These are phyloP conservation scores for Lypha dubia DNA, from an alignment of 2,888 invertebrate species.

Conservation along the genomic window DNA sequence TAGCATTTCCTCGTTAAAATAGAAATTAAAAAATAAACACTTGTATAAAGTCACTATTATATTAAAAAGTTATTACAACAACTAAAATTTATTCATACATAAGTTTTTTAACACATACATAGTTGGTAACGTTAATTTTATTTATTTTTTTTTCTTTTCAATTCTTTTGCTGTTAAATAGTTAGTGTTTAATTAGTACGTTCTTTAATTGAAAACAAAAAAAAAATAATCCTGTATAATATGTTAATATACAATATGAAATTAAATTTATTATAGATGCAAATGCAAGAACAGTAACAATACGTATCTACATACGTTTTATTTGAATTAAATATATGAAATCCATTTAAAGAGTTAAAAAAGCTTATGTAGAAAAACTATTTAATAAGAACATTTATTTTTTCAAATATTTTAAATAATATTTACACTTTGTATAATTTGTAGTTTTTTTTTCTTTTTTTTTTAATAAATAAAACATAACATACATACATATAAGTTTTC, in stretches of 20 bases:
- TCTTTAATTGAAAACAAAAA: neutral
- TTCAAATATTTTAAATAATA: constrained; percentile 1
- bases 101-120: constrained; percentile 10
- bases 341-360: constrained; percentile 12
- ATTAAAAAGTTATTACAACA: constrained; percentile 7
- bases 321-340: constrained; percentile 36
- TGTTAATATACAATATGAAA: constrained; percentile 44
- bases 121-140: constrained; percentile 21
- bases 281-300: neutral
- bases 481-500: constrained; percentile 10
- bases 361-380: neutral
- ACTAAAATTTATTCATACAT: constrained; percentile 5
- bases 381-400: constrained; percentile 19
- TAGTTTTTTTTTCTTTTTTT: too few species aligned
- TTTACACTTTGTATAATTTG: constrained; percentile 14
- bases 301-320: constrained; percentile 9
- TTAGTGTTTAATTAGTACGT: constrained; percentile 1
- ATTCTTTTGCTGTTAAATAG: constrained; percentile 25
- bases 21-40: constrained; percentile 4
- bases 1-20: constrained; percentile 16
- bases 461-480: constrained; percentile 1
- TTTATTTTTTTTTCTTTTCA: neutral
- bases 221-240: constrained; percentile 43
- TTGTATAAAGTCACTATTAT: constrained; percentile 57
- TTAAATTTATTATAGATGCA: too few species aligned